Conservation (phyloP, 2,888 invertebrate genomes). For the Oscheius myriophilus region DNA sequence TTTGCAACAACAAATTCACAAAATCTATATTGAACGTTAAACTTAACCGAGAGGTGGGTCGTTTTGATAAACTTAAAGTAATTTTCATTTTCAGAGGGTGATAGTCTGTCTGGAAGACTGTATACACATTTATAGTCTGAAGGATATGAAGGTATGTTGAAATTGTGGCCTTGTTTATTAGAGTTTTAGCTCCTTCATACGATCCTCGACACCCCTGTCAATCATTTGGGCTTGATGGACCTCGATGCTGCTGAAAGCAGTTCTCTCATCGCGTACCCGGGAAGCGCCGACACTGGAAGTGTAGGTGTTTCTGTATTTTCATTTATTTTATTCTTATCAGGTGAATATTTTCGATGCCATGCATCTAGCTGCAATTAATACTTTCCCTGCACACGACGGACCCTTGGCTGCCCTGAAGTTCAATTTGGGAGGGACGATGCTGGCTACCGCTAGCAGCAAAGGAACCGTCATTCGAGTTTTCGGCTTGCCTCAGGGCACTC, state of each 20-base stretch:
- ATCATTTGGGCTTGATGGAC: constrained; percentile 80
- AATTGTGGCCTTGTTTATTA: no score
- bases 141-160: constrained; percentile 71
- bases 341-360: constrained; percentile 93
- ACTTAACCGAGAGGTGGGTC: constrained; percentile 87
- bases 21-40: constrained; percentile 95
- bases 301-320: constrained; percentile 34
- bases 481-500: constrained; percentile 84
- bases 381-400: constrained; percentile 95
- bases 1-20: constrained; percentile 93
- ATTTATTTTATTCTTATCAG: constrained; percentile 75
- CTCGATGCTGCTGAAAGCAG: constrained; percentile 74
- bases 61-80: background rate
- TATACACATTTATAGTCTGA: constrained; percentile 96
- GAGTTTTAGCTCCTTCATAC: constrained; percentile 91
- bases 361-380: constrained; percentile 92
- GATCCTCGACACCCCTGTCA: constrained; percentile 95
- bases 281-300: constrained; percentile 72
- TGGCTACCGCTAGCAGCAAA: constrained; percentile 75
- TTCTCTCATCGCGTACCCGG: constrained; percentile 95
- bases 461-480: constrained; percentile 93
- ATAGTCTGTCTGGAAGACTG: constrained; percentile 97
- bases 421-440: constrained; percentile 81
- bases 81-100: constrained; percentile 78
- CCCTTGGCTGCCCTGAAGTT: constrained; percentile 94